Percentiles rank a stretch among this genome's conserved stretches.
Evolutionary conservation across 2,888 invertebrate genomes (phyloP).

Genomic region (Mimas tiliae): DNA sequence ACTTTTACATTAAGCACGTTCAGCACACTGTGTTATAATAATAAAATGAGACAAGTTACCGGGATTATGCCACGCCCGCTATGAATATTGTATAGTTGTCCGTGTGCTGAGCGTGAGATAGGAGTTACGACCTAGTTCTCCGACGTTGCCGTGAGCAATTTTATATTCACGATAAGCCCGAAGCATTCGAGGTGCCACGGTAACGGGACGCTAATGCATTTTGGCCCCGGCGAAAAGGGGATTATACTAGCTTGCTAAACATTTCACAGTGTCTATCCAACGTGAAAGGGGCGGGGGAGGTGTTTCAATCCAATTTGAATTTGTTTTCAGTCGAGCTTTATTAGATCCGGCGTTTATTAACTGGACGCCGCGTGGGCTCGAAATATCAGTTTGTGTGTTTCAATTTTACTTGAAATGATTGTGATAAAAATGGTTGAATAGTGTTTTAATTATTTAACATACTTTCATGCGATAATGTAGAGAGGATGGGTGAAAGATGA

Average conservation of each 20-base stretch:
- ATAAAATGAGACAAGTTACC: constrained; percentile 34
- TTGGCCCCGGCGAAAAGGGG: constrained; percentile 30
- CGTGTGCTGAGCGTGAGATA: constrained; percentile 29
- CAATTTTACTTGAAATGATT: background rate
- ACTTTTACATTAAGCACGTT: constrained; percentile 1
- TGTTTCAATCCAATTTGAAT: constrained; percentile 25
- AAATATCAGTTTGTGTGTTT: background rate
- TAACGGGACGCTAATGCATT: constrained; percentile 38
- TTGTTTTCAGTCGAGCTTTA: constrained; percentile 13
- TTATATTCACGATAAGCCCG: constrained; percentile 41
- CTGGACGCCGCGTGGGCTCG: background rate
- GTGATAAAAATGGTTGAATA: background rate
- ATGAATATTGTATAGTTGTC: constrained; percentile 25
- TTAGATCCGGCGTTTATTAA: background rate
- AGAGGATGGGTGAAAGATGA: too few species aligned
- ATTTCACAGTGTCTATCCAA: constrained; percentile 6
- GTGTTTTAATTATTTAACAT: too few species aligned
- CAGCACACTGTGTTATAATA: constrained; percentile 19
- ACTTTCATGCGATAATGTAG: too few species aligned
- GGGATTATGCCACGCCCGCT: constrained; percentile 1
- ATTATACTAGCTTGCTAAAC: constrained; percentile 33
- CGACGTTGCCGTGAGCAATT: constrained; percentile 33
- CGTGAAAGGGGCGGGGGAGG: background rate
- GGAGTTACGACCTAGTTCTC: constrained; percentile 37
- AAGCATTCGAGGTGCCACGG: constrained; percentile 30